phyloP scores from a whole-genome alignment of 1,140 invertebrate genomes.

The Apis dorsata region DNA sequence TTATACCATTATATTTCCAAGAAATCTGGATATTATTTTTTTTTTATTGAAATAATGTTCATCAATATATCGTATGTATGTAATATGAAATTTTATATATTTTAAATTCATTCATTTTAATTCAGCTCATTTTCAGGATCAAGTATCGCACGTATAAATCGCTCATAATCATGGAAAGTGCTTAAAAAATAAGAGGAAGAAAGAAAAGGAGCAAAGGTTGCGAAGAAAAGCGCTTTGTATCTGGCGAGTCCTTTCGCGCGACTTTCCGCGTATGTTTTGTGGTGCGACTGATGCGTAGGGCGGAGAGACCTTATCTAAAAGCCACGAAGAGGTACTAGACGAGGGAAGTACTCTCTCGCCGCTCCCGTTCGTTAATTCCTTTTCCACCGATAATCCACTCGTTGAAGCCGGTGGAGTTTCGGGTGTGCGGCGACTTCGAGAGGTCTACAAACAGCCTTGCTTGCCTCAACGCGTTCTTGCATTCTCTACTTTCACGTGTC shows the following conservation, averaged over 20 bases:
- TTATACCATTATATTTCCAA: background rate
- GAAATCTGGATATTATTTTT: background rate
- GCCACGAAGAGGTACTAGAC: constrained; percentile 65
- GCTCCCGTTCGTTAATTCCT: constrained; percentile 66
- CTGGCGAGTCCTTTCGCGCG: constrained; percentile 31
- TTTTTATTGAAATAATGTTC: background rate
- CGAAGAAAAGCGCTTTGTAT: constrained; percentile 11
- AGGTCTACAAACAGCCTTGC: constrained; percentile 65
- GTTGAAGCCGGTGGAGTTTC: constrained; percentile 60
- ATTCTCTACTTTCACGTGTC: constrained; percentile 21
- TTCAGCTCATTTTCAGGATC: background rate
- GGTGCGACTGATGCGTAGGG: constrained; percentile 51
- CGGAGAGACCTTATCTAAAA: constrained; percentile 65
- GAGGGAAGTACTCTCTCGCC: constrained; percentile 59
- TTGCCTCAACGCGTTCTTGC: constrained; percentile 23
- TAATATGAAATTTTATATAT: background rate
- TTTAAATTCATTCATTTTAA: background rate
- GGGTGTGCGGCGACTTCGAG: constrained; percentile 56
- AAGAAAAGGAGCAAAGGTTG: background rate
- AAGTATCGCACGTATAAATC: background rate
- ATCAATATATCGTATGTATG: background rate
- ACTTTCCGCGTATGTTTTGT: constrained; percentile 55
- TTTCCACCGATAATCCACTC: constrained; percentile 67
- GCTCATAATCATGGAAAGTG: background rate
- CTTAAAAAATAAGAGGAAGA: background rate